Base-by-base conservation (phyloP, 92 coral and sea anemone genomes). In the Epizoanthus stellaris region DNA sequence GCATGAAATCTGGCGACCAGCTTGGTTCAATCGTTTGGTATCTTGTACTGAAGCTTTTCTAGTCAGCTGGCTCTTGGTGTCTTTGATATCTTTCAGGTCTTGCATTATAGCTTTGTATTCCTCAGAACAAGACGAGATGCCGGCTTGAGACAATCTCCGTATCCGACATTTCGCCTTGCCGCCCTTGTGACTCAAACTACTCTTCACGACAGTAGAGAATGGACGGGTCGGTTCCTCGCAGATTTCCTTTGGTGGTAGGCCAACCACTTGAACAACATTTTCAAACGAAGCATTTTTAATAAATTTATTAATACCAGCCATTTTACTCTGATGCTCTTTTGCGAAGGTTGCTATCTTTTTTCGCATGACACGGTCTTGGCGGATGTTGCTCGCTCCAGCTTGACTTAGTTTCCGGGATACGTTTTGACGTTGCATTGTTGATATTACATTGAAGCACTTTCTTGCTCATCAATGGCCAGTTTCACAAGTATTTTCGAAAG, bases 101-200 rank as follows among this genome's bases (percentile, higher is more conserved):
- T 72, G 75, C 74, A 87, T 47, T n/a, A 67, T 86, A 54, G 56
- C 70, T 40, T 40, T 82, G 42, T 82, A 88, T 45, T 88, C 91
- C 10, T 74, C 84, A 11, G 91, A 88, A 70, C 86, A 71, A 14
- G 90, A 80, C 54, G 91, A 82, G 17, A 88, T 70, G 6, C 79
- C 73, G 20, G 82, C 76, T 38, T 82, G 76, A 3, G 88, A 82
- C 10, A 88, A 57, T 3, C 88, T 84, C 76, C 80, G 52, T 69
- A 82, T 38, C 11, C 81, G 15, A 1, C 80, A 25, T n/a, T 63
- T 53, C 16, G 38, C 65, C 67, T 75, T 56, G 30, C 63, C 38
- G 30, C 40, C 62, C 54, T 54, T 74, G 7, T 12, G 4, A 17
- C 14, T 40, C 15, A 74, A 74, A 23, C 11, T 36, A 30, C 21